Evolutionary conservation across 2,888 invertebrate genomes (phyloP).

Genomic region (Andrena camellia): DNA sequence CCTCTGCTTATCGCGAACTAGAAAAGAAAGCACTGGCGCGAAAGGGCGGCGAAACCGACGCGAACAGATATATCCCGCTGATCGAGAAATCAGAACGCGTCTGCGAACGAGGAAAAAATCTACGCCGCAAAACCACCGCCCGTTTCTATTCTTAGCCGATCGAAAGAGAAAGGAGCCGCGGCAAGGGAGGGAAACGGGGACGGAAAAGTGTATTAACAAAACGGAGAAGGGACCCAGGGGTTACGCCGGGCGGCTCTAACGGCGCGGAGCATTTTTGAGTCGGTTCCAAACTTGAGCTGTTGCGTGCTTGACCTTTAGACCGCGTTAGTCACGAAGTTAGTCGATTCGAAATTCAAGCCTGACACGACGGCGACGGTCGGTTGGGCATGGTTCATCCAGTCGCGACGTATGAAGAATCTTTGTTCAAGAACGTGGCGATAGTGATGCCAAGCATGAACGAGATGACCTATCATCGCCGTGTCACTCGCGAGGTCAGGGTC

Average conservation of each 20-base stretch:
- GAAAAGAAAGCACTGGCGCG: neutral
- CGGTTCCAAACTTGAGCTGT: conserved; percentile 55
- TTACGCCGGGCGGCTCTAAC: neutral
- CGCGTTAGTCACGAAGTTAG: conserved; percentile 38
- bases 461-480: neutral
- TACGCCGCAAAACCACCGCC: conserved; percentile 76
- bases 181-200: conserved; percentile 21
- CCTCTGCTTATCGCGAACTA: conserved; percentile 1
- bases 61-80: conserved; percentile 1
- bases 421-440: neutral
- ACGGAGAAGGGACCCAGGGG: conserved; percentile 10
- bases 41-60: neutral
- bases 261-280: conserved; percentile 48
- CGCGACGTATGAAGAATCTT: neutral
- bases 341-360: conserved; percentile 38
- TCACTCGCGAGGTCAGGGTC: too few species aligned
- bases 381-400: neutral
- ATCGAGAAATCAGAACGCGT: conserved; percentile 55
- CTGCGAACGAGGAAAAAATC: conserved; percentile 54
- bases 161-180: conserved; percentile 53
- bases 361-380: neutral
- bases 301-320: conserved; percentile 51
- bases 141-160: conserved; percentile 81
- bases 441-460: neutral
- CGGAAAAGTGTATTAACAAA: conserved; percentile 23